Conservation (phyloP, 2,888 invertebrate genomes). For the Danaus chrysippus region DNA sequence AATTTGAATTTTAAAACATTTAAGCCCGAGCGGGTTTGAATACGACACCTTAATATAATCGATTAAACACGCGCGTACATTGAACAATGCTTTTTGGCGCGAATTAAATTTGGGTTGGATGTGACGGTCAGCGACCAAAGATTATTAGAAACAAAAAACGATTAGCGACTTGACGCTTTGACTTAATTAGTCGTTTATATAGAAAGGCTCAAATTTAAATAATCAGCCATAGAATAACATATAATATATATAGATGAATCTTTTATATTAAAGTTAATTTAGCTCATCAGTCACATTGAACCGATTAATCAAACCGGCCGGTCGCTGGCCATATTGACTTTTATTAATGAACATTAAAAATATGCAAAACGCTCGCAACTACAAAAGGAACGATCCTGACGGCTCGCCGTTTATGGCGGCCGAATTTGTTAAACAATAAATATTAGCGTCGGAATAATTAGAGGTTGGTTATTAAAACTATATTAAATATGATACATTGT, state of each 20-base stretch:
- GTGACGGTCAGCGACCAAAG: slow-evolving; percentile 26
- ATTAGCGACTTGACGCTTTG: background rate
- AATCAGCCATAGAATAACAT: slow-evolving; percentile 1
- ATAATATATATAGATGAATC: slow-evolving; percentile 15
- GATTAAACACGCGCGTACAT: slow-evolving; percentile 69
- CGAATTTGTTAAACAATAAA: slow-evolving; percentile 55
- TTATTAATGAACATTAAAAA: slow-evolving; percentile 56
- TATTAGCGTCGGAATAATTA: slow-evolving; percentile 46
- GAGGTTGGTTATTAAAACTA: slow-evolving; percentile 13
- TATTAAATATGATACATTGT: background rate
- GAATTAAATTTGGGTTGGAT: slow-evolving; percentile 36
- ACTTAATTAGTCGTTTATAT: background rate
- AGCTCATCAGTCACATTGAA: slow-evolving; percentile 24
- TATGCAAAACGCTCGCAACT: slow-evolving; percentile 46
- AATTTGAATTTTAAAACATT: slow-evolving; percentile 38
- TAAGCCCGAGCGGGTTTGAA: slow-evolving; percentile 43
- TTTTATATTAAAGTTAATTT: slow-evolving; percentile 22
- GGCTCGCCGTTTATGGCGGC: slow-evolving; percentile 37
- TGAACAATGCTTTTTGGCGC: slow-evolving; percentile 52
- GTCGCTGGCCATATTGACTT: slow-evolving; percentile 44
- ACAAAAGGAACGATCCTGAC: slow-evolving; percentile 42
- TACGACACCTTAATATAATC: slow-evolving; percentile 70
- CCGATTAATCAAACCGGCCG: slow-evolving; percentile 35
- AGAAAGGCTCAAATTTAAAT: background rate
- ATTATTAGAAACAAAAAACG: background rate